These are phyloP conservation scores for Hippocampus guttulatus DNA, from an alignment of 2,113 vertebrate genomes.

Conservation along the genomic window DNA sequence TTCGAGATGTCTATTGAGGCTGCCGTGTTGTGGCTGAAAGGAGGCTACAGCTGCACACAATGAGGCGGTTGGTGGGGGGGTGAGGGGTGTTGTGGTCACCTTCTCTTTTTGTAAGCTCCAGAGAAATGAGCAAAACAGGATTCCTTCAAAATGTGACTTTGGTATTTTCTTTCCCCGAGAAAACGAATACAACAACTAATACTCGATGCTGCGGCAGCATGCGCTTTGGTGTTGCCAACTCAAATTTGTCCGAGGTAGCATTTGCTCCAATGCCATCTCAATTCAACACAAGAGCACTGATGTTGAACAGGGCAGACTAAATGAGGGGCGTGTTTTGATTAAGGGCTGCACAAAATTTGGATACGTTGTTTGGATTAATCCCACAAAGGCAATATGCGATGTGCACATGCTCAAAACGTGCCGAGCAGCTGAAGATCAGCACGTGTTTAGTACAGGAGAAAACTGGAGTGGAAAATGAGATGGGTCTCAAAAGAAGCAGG, in stretches of 20 bases:
- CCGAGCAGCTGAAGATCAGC: conserved; percentile 7
- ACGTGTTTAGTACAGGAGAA: conserved; percentile 1
- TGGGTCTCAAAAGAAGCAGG: conserved; percentile 7
- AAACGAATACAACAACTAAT: conserved; percentile 49
- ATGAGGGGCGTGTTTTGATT: conserved; percentile 37
- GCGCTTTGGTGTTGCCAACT: conserved; percentile 56
- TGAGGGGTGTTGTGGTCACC: conserved; percentile 45
- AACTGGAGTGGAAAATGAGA: conserved; percentile 5
- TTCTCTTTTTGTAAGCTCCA: conserved; percentile 46
- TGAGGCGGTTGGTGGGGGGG: conserved; percentile 5
- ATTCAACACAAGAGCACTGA: conserved; percentile 44
- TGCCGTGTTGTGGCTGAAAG: conserved; percentile 43
- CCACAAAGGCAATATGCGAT: conserved; percentile 18
- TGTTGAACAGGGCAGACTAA: conserved; percentile 38
- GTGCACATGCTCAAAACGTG: conserved; percentile 35
- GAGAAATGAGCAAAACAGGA: conserved; percentile 36
- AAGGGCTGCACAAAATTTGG: conserved; percentile 33
- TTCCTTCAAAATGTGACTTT: conserved; percentile 40
- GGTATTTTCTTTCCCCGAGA: conserved; percentile 44
- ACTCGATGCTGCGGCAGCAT: conserved; percentile 27
- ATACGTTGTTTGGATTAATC: conserved; percentile 41
- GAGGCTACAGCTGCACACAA: conserved; percentile 32
- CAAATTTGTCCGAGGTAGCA: conserved; percentile 35
- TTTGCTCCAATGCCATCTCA: conserved; percentile 53
- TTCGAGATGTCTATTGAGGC: conserved; percentile 54